Evolutionary conservation across 2,888 invertebrate genomes (phyloP), one percentile per base, ranked within the genome.

Genomic region (Diarsia brunnea): DNA sequence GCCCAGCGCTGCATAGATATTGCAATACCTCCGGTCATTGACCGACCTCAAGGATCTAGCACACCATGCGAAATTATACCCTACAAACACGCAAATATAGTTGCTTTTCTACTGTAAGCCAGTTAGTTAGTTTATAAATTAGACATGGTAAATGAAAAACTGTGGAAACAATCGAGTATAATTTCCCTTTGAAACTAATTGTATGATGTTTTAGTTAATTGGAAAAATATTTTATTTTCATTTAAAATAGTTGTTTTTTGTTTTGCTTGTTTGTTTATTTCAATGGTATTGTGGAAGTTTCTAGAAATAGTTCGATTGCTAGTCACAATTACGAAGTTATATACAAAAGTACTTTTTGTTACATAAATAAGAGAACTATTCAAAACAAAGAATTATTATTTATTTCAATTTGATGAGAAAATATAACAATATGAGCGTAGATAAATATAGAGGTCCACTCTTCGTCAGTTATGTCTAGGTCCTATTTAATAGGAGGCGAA

Each of bases 31-130:
- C 78, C 81, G 92, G 92, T 92, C 93, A 91, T 89, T 91, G 90
- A 92, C 94, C 94, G 92, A 88, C 89, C 90, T 84, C 94, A 93
- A 94, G 93, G 93, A 91, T 93, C 84, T 38, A 10, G 19, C 24
- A 63, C 58, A 60, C 64, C 69, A 79, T 71, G 51, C 45, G 11
- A 82, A 74, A 69, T 51, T 38, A 16, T 11, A 80, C 78, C 70
- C 71, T 87, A 81, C 43, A 0, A 0, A 12, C 0, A 11, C 4
- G 0, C 0, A 0, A 0, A 1, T 71, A 87, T 47, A 38, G 71
- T 73, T 45, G 31, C 24, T 63, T 74, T 81, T 82, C 0, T n/a
- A 51, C 8, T 71, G 19, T 11, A 12, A n/a, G 12, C n/a, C 24
- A 16, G 65, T 74, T 58, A n/a, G 67, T 69, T 78, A 58, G 73